phyloP scores from a whole-genome alignment of 2,888 invertebrate species.

The Cerastis rubricosa region DNA sequence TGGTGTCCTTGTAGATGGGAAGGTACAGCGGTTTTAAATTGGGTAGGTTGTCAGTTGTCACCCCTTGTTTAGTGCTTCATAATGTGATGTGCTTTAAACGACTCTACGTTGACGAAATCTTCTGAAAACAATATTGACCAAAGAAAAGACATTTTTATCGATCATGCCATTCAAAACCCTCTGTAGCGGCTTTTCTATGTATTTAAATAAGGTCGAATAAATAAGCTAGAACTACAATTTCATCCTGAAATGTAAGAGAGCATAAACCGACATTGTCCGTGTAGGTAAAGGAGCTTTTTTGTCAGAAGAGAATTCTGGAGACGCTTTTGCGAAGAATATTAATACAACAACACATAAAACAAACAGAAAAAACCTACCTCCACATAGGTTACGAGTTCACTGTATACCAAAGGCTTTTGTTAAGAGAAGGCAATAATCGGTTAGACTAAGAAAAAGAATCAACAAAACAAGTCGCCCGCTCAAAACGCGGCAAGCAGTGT shows the following conservation, averaged over 20 bases:
- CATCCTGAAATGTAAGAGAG: background rate
- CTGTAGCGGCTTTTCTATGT: too few species aligned
- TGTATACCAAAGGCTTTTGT: slow-evolving; percentile 53
- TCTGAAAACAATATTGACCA: background rate
- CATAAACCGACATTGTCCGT: background rate
- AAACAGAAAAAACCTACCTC: slow-evolving; percentile 20
- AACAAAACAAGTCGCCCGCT: slow-evolving; percentile 65
- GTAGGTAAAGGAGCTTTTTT: background rate
- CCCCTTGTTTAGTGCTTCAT: slow-evolving; percentile 14
- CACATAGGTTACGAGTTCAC: slow-evolving; percentile 39
- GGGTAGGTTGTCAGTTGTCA: slow-evolving; percentile 1
- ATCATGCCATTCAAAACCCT: background rate
- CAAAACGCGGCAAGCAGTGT: slow-evolving; percentile 75
- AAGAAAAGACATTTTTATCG: background rate
- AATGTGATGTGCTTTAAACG: slow-evolving; percentile 15
- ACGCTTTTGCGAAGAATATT: background rate
- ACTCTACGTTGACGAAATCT: background rate
- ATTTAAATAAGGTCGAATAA: background rate
- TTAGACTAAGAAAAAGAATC: slow-evolving; percentile 64
- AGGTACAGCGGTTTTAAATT: slow-evolving; percentile 36
- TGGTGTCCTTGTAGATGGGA: slow-evolving; percentile 35
- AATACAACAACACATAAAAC: slow-evolving; percentile 17
- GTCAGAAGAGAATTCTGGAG: background rate
- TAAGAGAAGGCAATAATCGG: slow-evolving; percentile 63
- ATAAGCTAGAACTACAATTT: background rate